phyloP scores from a whole-genome alignment of 2,113 vertebrate genomes.

The Lepidothrix coronata region DNA sequence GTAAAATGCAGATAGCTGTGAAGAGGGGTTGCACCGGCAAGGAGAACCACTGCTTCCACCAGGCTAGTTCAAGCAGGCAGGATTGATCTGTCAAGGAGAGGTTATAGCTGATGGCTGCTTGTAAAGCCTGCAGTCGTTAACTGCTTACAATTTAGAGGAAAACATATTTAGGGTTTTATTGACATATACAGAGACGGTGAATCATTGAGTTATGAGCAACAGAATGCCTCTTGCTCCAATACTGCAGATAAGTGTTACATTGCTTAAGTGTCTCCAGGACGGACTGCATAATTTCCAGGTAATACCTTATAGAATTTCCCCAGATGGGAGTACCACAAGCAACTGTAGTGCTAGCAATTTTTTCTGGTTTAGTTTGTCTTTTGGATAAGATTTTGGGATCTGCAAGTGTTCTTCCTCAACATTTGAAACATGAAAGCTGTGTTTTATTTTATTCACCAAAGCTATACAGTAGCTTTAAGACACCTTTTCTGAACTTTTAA shows the following conservation, averaged over 20 bases:
- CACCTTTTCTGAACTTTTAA: background rate
- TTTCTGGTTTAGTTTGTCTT: background rate
- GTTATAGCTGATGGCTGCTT: background rate
- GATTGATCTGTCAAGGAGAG: background rate
- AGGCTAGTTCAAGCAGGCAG: background rate
- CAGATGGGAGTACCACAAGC: background rate
- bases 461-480: background rate
- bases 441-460: background rate
- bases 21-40: background rate
- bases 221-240: background rate
- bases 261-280: background rate
- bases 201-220: background rate
- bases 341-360: background rate
- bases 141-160: background rate
- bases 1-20: background rate
- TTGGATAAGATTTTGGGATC: background rate
- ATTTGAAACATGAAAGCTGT: background rate
- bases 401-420: background rate
- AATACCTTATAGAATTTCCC: background rate
- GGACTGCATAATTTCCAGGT: background rate
- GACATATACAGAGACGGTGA: background rate
- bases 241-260: background rate
- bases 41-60: background rate
- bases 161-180: background rate
- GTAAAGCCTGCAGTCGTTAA: background rate